Base-by-base conservation (phyloP, 30 jellyfish, hydroid and myxozoan genomes). In the Aurelia sp. region DNA sequence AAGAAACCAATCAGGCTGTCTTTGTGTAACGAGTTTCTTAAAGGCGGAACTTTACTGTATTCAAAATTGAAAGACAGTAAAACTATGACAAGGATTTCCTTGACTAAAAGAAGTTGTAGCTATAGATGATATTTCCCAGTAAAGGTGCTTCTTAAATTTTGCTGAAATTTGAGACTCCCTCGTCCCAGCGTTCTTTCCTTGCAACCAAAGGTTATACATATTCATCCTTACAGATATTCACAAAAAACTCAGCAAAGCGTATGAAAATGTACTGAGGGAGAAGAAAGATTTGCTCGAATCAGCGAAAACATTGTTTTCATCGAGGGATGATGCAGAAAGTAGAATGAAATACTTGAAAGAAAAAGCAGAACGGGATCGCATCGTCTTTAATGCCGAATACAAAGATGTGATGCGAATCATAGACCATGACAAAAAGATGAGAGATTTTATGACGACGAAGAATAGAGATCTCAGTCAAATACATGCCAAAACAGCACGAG, bases 261-360 rank as follows among this genome's bases (percentile, higher is more conserved):
- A 67, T 44, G 48, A 21, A n/a, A 82, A 68, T 9, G 99, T 91
- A 8, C 35, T 63, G 22, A 61, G 68, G 30, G 97, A 87, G 67
- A 85, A 81, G 71, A 64, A 73, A 21, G 47, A 76, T 31, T 52
- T 95, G 60, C 76, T 90, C 27, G 96, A 84, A 7, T 66, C 84
- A 2, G 73, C 97, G 53, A 90, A 94, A 67, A 61, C 88, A 4
- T 78, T 89, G 70, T 90, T 84, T 63, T 70, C 93, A 80, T 72
- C 92, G 21, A 91, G 99, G 20, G 99, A 95, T 20, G 99, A 95
- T 40, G 99, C 99, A 33, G 95, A 90, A 15, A 97, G 78, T 66
- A 88, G 97, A 18, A 89, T 95, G 97, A 95, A 82, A 71, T 78
- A 69, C 13, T 31, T 95, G 75, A 96, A 94, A 52, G 99, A 95